Evolutionary conservation across 64 coral and sea anemone genomes (phyloP), one percentile per base, ranked within the genome.

Genomic region (Porites lutea): DNA sequence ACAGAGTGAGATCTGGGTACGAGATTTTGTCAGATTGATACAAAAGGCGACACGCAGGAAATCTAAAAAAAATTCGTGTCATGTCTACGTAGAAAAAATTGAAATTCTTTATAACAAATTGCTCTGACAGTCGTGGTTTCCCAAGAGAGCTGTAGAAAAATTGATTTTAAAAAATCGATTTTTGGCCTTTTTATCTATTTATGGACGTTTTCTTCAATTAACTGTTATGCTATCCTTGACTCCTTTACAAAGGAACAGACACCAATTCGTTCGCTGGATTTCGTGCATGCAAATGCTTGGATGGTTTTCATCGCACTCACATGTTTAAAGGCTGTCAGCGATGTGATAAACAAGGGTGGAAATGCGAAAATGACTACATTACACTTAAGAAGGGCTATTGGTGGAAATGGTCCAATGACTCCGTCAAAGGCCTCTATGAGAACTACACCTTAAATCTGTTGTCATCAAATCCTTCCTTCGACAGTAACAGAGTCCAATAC

Each of bases 331-430:
- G 75, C 3, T 94, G 92, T 16, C 46, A 48, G 23, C 15, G 44
- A 51, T 94, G 92, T 51, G 5, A 72, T 43, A 21, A 75, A 47
- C 54, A 64, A 15, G 92, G 87, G 9, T 59, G 59, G 1, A 5
- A 43, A 12, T 94, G 92, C 50, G 27, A 67, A 12, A 88, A 93
- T 52, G 92, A 93, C 71, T 74, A 86, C 14, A 15, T 89, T n/a
- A 27, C 54, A 11, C 66, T 87, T 18, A 71, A 87, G 4, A 8
- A 66, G 45, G 78, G 78, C 6, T 94, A 64, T 66, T 94, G 88
- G 64, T 94, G 92, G 92, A 89, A 53, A 13, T 94, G 86, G 86
- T 43, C 20, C 11, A 65, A 87, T 57, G 44, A 76, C 8, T 1
- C 37, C 13, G 13, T 52, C 68, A 89, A 83, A 57, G 45, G 21